A percentile compares a stretch with the other conserved stretches of the same genome.
Conservation (phyloP, 1,140 invertebrate species). For the Lasioglossum baleicum region DNA sequence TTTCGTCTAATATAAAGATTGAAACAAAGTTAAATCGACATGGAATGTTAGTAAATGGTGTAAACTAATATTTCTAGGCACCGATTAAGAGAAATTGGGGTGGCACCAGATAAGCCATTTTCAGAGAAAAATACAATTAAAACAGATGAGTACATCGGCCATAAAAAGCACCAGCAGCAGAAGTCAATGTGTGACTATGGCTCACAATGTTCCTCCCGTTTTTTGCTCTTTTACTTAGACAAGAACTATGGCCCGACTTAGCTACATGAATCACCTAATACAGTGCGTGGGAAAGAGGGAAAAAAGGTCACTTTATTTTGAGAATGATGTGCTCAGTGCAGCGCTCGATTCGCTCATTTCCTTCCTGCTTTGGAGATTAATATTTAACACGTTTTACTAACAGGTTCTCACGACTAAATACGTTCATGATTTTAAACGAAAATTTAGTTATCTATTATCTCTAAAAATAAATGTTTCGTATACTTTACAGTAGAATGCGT, state of each 20-base stretch:
- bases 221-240: constrained; percentile 4
- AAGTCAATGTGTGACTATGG: neutral
- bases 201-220: constrained; percentile 1
- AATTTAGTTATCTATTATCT: neutral
- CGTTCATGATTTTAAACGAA: neutral
- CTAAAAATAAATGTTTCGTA: too few relatives aligned
- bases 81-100: too few relatives aligned
- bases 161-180: neutral
- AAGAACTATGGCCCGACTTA: constrained; percentile 1
- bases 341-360: neutral
- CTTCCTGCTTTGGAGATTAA: neutral
- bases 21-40: too few relatives aligned
- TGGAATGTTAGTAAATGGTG: too few relatives aligned
- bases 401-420: neutral
- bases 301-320: constrained; percentile 15
- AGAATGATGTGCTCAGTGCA: neutral
- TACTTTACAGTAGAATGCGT: too few relatives aligned
- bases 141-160: neutral
- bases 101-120: too few relatives aligned
- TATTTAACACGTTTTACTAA: neutral
- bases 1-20: too few relatives aligned
- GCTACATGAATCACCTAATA: constrained; percentile 32
- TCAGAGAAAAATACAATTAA: neutral
- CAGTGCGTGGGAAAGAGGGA: constrained; percentile 30
- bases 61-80: too few relatives aligned